Evolutionary conservation across 1,140 invertebrate species (phyloP).

Genomic region (Rhysida immarginata): DNA sequence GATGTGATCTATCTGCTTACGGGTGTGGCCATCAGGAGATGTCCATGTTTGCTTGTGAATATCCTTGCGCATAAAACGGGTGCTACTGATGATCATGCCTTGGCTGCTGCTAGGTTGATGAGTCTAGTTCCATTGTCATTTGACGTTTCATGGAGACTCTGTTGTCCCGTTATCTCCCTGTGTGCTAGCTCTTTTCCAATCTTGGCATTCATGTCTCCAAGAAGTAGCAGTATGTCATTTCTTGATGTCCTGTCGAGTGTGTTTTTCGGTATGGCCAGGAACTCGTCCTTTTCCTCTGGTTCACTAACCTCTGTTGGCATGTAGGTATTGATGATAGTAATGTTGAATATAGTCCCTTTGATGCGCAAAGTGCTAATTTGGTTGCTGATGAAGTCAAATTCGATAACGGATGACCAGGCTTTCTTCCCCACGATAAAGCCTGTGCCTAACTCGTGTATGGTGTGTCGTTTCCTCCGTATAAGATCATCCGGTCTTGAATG

Average conservation of each 20-base stretch:
- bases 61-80: neutral
- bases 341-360: neutral
- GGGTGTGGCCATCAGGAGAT: neutral
- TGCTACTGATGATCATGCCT: no score
- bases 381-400: neutral
- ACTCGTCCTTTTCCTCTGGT: neutral
- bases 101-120: neutral
- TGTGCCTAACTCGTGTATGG: neutral
- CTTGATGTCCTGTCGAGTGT: neutral
- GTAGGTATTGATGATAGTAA: neutral
- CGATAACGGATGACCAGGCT: neutral
- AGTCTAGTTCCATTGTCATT: neutral
- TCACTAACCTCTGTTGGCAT: neutral
- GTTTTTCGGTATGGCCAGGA: neutral
- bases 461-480: neutral
- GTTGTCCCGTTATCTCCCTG: neutral
- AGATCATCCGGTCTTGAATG: neutral
- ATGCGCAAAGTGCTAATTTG: neutral
- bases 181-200: neutral
- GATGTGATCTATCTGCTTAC: neutral
- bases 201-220: neutral
- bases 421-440: neutral
- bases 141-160: neutral
- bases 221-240: neutral
- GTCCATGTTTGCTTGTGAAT: no score